Evolutionary conservation across 1,140 invertebrate species (phyloP), one percentile per base, ranked within the genome.

Genomic region (Microplitis demolitor): DNA sequence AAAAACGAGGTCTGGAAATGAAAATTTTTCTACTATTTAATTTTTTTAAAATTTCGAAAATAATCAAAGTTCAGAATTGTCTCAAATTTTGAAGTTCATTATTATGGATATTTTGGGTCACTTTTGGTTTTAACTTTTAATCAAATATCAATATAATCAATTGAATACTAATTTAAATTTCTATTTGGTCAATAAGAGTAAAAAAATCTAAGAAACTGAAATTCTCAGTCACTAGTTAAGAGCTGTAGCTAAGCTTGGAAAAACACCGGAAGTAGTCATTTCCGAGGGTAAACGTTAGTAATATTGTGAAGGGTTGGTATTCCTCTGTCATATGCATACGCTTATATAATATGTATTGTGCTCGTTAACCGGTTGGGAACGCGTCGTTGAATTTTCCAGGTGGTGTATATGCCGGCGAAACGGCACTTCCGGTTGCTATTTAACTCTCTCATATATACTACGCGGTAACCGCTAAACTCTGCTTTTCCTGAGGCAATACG

Each of bases 371-470:
- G 34, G 35, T 37, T n/a, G 34, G 33, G 61, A 34, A 63, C 61
- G 35, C 61, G 61, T 39, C 35, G 35, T 63, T 51, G 14, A 31
- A 66, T 50, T 39, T 24, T 66, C 45, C 63, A 66, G 63, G 63
- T 66, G 24, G 13, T 34, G 61, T 39, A 63, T 37, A 13, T 39
- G 4, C 34, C 16, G 3, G 63, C 24, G n/a, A 37, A 11, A 63
- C 61, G 24, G 14, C 63, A 66, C 63, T 66, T 66, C 63, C 63
- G 34, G 39, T 35, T 16, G 14, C 34, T 35, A 60, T 56, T 13
- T 13, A 24, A 16, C 53, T 56, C 58, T 60, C 16, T 11, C 16
- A 14, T 39, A 33, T 31, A 66, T 53, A 51, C 39, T 16, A 31
- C n/a, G 24, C 16, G 53, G 11, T 64, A 14, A n/a, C 62, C 31